These are phyloP conservation scores for Chascanopsetta lugubris DNA, from an alignment of 2,113 vertebrate genomes.

Conservation along the genomic window DNA sequence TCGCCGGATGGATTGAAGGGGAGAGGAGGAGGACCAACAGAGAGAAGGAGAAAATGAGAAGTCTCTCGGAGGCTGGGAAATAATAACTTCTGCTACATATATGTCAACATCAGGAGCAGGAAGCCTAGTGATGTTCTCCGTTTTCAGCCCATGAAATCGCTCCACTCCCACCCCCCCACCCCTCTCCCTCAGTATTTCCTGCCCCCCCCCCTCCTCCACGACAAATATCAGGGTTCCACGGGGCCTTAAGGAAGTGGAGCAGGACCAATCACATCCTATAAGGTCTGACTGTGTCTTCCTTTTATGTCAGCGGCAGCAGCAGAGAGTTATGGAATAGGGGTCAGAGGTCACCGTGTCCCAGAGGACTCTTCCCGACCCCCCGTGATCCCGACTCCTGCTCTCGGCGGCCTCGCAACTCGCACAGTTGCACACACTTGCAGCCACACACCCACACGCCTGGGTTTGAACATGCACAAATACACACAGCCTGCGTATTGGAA, in stretches of 20 bases:
- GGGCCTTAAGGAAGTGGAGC: slow-evolving; percentile 57
- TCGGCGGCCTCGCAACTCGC: slow-evolving; percentile 29
- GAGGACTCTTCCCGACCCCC: slow-evolving; percentile 47
- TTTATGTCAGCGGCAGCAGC: slow-evolving; percentile 58
- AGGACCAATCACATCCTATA: slow-evolving; percentile 65
- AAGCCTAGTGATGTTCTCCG: slow-evolving; percentile 60
- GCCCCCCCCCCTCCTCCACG: slow-evolving; percentile 59
- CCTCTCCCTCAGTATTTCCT: slow-evolving; percentile 52
- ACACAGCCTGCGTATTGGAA: no score
- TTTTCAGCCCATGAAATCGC: slow-evolving; percentile 56
- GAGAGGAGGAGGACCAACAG: slow-evolving; percentile 50
- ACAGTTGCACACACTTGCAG: not conserved
- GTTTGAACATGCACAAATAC: not conserved
- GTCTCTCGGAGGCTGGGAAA: slow-evolving; percentile 58
- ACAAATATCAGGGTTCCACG: slow-evolving; percentile 64
- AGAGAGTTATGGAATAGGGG: slow-evolving; percentile 62
- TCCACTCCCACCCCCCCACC: slow-evolving; percentile 5
- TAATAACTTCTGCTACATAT: slow-evolving; percentile 72
- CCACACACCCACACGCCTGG: not conserved
- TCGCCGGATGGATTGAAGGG: slow-evolving; percentile 50
- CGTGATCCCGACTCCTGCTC: slow-evolving; percentile 23
- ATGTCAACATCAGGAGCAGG: slow-evolving; percentile 69
- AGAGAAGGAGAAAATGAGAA: slow-evolving; percentile 68
- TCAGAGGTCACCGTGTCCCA: slow-evolving; percentile 64
- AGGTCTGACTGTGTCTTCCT: slow-evolving; percentile 52